Evolutionary conservation across 2,888 invertebrate genomes (phyloP), one percentile per base, ranked within the genome.

Genomic region (Catonia carolina): DNA sequence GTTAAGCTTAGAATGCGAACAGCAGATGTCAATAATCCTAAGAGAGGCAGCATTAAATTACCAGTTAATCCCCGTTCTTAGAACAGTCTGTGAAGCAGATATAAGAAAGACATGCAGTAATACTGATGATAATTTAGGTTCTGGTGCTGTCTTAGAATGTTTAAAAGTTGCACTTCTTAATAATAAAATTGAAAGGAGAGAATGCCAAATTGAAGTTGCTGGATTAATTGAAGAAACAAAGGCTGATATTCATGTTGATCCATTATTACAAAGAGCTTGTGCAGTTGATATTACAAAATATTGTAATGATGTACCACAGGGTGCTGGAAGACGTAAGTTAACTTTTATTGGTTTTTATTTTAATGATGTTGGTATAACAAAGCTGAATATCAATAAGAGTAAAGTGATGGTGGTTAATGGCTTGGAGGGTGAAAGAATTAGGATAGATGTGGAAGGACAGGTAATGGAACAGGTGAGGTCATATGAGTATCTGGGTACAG

Each of bases 161-260:
- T 76, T 98, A 35, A 97, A 96, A 74, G 68, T 71, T 62, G 85
- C 88, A 12, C 82, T 90, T 55, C 75, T 89, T 56, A 81, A 81
- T 65, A 85, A 83, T 63, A 79, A 81, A 69, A 85, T 90, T 53
- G 81, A 83, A 60, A 84, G 85, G 31, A 79, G 81, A 7, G 84
- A 83, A 63, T 94, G 94, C 70, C 82, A 84, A 42, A 75, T 85
- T 60, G 93, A 95, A 75, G 85, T 98, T 17, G 91, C 91, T 0
- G 84, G 86, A 65, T 79, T 95, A 60, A 89, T 97, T 62, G 89
- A 91, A 67, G 89, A 91, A 70, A 85, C 88, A 0, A 85, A 89
- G 69, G 89, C 93, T 0, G 98, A 99, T 72, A 93, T 99, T 61
- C 90, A 97, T 65, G 89, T 92, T 1, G 98, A 99, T 76, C 96